Percentiles rank a stretch among this genome's conserved stretches.
phyloP scores from a whole-genome alignment of 2,113 vertebrate species.

The Callionymus lyra region DNA sequence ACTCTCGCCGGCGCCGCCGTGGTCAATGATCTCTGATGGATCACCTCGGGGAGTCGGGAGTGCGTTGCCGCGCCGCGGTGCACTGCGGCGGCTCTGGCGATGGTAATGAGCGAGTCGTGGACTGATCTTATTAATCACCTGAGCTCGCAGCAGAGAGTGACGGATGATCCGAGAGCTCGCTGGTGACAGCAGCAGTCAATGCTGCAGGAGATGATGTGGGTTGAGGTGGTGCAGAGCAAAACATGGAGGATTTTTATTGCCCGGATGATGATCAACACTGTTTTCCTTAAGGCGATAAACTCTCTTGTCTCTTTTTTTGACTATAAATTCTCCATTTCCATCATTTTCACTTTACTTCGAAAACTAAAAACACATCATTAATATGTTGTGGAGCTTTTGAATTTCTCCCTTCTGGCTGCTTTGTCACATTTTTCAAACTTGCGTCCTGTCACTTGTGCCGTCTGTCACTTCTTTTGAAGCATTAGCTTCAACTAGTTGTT shows the following conservation, averaged over 20 bases:
- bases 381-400: conserved; percentile 7
- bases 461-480: neutral
- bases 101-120: conserved; percentile 43
- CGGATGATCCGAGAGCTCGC: conserved; percentile 33
- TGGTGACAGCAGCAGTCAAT: conserved; percentile 31
- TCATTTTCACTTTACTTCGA: conserved; percentile 12
- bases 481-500: too few relatives aligned
- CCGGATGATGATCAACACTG: too few relatives aligned
- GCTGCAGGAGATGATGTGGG: conserved; percentile 6
- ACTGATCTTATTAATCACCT: conserved; percentile 51
- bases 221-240: too few relatives aligned
- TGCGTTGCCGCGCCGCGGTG: conserved; percentile 25
- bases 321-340: conserved; percentile 7
- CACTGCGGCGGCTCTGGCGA: conserved; percentile 25
- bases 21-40: conserved; percentile 57
- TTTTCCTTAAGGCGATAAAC: too few relatives aligned
- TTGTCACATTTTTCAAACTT: conserved; percentile 15
- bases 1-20: conserved; percentile 13
- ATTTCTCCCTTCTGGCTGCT: conserved; percentile 14
- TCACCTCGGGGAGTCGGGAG: conserved; percentile 37
- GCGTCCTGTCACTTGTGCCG: conserved; percentile 6
- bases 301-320: conserved; percentile 1
- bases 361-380: conserved; percentile 15
- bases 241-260: too few relatives aligned
- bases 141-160: conserved; percentile 34